Evolutionary conservation across 2,113 vertebrate species (phyloP), one percentile per base, ranked within the genome.

Genomic region (Otolemur garnettii): DNA sequence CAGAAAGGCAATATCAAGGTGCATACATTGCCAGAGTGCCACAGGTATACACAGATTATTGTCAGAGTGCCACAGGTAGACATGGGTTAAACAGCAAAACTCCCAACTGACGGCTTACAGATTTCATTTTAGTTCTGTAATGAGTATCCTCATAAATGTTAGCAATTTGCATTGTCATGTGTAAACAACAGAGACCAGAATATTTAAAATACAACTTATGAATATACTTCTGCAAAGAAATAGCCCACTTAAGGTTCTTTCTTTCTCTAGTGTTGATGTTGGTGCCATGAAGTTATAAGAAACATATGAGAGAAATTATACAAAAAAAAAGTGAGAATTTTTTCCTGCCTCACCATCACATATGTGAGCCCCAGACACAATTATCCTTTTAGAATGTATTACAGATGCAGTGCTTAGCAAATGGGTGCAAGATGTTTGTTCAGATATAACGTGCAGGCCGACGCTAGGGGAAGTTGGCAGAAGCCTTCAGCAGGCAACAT

Each of bases 401-500:
- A 96, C 98, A 99, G 98, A 98, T 98, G 98, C 97, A 92, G 94
- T 57, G 93, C 92, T 96, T 91, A 97, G 95, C 91, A 98, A 98
- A 98, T 98, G 97, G 97, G 93, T 97, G 97, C 98, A 99, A 98
- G 98, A 98, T 98, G 98, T 98, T 97, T 91, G 91, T 87, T 98
- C 97, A 96, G 97, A 98, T 97, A 98, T 0, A 93, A 92, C 94
- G 97, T 89, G 96, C 66, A 96, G 96, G 96, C 26, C 81, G 97
- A 66, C 7, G 60, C 82, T 90, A 96, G 62, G 95, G 94, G 96
- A 94, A 97, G 88, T 97, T 98, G 97, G 98, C 97, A 98, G 95
- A 91, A 93, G 85, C 86, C 72, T 62, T 94, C 14, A 93, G 93
- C 91, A 96, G 93, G 82, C 96, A 74, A 89, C 30, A 81, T 81